phyloP scores from a whole-genome alignment of 2,113 vertebrate genomes.

The Zosterops lateralis region DNA sequence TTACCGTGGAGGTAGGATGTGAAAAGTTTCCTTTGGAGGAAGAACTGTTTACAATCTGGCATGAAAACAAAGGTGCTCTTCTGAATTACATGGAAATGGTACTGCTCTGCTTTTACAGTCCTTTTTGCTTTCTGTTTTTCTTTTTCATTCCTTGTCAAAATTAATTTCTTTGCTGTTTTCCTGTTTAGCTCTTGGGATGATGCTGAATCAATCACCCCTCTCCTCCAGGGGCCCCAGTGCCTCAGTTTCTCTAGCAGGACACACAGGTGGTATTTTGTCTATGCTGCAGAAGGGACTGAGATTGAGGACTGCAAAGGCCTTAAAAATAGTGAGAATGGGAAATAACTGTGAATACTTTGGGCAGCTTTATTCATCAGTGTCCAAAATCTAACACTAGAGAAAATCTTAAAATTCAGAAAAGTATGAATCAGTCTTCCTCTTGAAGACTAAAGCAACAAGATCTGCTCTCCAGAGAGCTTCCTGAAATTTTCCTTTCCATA shows the following conservation, averaged over 20 bases:
- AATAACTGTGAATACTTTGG: neutral
- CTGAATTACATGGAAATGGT: constrained; percentile 91
- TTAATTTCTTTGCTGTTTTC: neutral
- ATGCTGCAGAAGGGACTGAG: neutral
- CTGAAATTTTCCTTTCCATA: neutral
- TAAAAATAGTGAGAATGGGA: neutral
- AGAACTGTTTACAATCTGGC: constrained; percentile 91
- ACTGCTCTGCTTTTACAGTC: neutral
- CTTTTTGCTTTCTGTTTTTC: neutral
- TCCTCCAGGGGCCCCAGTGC: neutral
- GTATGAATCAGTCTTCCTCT: neutral
- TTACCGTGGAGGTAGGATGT: constrained; percentile 94
- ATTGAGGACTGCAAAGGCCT: neutral
- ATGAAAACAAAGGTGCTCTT: constrained; percentile 89
- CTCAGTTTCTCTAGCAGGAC: neutral
- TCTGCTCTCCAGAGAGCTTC: neutral
- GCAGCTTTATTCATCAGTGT: neutral
- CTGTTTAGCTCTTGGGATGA: neutral
- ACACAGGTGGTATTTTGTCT: neutral
- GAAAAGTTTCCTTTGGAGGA: constrained; percentile 90
- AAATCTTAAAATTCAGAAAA: neutral
- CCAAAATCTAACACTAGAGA: neutral
- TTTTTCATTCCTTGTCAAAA: neutral
- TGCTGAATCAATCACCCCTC: neutral
- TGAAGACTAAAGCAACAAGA: neutral